Conservation (phyloP, 2,888 invertebrate species). For the Brachyptera putata region DNA sequence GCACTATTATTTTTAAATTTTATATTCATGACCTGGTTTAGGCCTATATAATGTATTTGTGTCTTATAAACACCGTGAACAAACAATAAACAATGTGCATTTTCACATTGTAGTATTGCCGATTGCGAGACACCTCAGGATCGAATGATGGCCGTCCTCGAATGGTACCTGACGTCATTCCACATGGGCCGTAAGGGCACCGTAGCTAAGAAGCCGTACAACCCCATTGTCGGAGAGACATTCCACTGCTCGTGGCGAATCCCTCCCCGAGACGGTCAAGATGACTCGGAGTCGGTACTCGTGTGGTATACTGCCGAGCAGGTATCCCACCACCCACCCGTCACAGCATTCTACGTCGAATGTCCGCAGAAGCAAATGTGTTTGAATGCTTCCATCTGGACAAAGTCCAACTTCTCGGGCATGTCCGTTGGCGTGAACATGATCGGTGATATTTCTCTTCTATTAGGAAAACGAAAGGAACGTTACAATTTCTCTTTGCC, state of each 20-base stretch:
- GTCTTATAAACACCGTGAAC: too few relatives aligned
- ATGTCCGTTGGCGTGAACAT: constrained; percentile 49
- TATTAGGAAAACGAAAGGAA: constrained; percentile 39
- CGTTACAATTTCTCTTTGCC: constrained; percentile 47
- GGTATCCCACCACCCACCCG: constrained; percentile 52
- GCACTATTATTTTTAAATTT: not conserved
- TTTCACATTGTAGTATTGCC: constrained; percentile 35
- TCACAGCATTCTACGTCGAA: constrained; percentile 51
- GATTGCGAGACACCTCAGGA: constrained; percentile 39
- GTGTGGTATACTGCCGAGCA: constrained; percentile 44
- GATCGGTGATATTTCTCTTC: constrained; percentile 43
- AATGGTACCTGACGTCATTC: constrained; percentile 51
- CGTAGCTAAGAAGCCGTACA: constrained; percentile 50
- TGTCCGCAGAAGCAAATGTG: constrained; percentile 45
- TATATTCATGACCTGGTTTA: too few relatives aligned
- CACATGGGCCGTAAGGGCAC: constrained; percentile 43
- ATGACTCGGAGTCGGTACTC: too few relatives aligned
- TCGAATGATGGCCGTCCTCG: constrained; percentile 45
- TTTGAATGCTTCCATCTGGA: constrained; percentile 48
- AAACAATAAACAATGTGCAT: not conserved
- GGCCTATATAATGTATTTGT: too few relatives aligned
- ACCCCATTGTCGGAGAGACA: constrained; percentile 52
- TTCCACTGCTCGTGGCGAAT: constrained; percentile 51
- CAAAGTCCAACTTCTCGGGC: constrained; percentile 50
- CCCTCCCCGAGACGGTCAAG: constrained; percentile 27